Percentiles rank a stretch among this genome's conserved stretches.
Evolutionary conservation across 2,113 vertebrate genomes (phyloP).

Genomic region (Narcine bancroftii): DNA sequence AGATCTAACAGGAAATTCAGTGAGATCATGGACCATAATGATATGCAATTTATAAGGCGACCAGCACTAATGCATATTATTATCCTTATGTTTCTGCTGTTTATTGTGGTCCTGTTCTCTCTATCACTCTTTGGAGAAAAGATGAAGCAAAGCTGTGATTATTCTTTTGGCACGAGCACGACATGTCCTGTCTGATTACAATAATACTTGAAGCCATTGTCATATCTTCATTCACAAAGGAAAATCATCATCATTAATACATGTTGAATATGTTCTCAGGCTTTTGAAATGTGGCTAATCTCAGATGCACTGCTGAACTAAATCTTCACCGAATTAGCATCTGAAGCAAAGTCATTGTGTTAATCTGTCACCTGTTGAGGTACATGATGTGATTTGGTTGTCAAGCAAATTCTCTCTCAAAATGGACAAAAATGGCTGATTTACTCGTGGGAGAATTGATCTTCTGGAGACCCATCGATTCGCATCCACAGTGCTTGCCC

Average conservation of each 20-base stretch:
- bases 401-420: neutral
- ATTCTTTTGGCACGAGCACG: neutral
- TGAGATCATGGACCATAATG: neutral
- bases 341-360: neutral
- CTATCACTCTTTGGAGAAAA: neutral
- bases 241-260: neutral
- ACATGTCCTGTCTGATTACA: neutral
- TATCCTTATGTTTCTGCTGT: neutral
- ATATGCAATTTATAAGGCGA: neutral
- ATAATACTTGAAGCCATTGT: constrained; percentile 8
- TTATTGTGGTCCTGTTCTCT: neutral
- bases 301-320: neutral
- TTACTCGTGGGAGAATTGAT: neutral
- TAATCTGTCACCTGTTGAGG: neutral
- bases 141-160: neutral
- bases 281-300: neutral
- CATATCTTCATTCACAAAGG: neutral
- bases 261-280: neutral
- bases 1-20: too few species aligned
- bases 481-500: neutral
- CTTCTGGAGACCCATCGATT: too few species aligned
- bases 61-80: neutral
- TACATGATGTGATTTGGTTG: neutral
- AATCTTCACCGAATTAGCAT: neutral
- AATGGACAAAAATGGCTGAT: neutral